Conservation (phyloP, 2,888 invertebrate genomes). For the Erebia aethiops region DNA sequence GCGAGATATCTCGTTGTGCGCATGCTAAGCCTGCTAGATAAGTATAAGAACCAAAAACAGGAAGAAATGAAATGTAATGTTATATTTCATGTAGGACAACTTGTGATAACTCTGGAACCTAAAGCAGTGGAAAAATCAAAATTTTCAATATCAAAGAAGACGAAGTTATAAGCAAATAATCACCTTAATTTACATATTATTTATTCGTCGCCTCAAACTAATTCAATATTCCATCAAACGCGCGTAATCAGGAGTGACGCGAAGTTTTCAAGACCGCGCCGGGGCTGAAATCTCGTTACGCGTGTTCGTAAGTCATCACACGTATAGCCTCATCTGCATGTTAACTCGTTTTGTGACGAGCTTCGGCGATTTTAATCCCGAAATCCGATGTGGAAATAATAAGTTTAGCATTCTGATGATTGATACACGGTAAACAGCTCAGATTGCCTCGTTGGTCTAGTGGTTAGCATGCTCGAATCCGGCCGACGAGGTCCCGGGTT, state of each 20-base stretch:
- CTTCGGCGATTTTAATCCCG: neutral
- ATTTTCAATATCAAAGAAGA: neutral
- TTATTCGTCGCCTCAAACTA: neutral
- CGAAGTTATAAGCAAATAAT: neutral
- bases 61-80: too few relatives aligned
- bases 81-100: too few relatives aligned
- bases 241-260: conserved; percentile 5
- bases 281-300: neutral
- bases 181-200: neutral
- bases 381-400: neutral
- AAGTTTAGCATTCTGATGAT: neutral
- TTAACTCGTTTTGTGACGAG: conserved; percentile 27
- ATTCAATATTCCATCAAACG: conserved; percentile 1
- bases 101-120: neutral
- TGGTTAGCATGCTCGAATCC: too few relatives aligned
- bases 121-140: neutral
- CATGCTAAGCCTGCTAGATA: too few relatives aligned
- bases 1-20: too few relatives aligned
- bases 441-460: too few relatives aligned
- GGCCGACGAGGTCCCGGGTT: too few relatives aligned
- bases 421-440: too few relatives aligned
- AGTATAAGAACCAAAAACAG: too few relatives aligned
- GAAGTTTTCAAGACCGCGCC: neutral
- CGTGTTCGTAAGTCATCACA: conserved; percentile 32
- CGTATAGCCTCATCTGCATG: conserved; percentile 35